Conservation (phyloP, 2,113 vertebrate genomes). For the Eulemur rufifrons region DNA sequence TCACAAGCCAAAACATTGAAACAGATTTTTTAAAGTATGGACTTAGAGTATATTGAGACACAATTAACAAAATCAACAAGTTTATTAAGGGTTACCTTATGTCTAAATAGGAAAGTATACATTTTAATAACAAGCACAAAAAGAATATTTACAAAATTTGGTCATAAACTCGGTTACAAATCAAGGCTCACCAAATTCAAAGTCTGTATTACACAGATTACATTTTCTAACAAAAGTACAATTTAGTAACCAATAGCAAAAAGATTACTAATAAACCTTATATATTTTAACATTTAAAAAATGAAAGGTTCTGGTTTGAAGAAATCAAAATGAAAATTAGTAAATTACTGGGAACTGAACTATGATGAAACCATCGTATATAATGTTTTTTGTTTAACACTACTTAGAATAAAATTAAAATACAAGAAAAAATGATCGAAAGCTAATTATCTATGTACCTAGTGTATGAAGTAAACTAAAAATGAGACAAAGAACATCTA, state of each 20-base stretch:
- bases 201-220: not conserved
- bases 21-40: not conserved
- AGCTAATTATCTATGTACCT: not conserved
- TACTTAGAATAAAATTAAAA: not conserved
- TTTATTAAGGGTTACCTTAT: not conserved
- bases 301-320: not conserved
- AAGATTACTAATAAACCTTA: not conserved
- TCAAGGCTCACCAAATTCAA: not conserved
- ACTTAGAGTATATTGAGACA: not conserved
- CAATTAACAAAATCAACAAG: not conserved
- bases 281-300: not conserved
- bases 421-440: not conserved
- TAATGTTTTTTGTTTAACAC: not conserved
- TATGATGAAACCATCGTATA: not conserved
- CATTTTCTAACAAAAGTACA: not conserved
- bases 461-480: not conserved
- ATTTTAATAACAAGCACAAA: not conserved
- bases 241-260: not conserved
- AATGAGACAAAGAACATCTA: not conserved
- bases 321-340: not conserved
- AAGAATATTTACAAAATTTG: not conserved
- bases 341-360: not conserved
- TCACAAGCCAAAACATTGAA: not conserved
- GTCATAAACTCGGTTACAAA: not conserved
- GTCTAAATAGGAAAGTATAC: not conserved